Percentiles rank a stretch among this genome's conserved stretches.
Conservation (phyloP, 2,797 vertebrate genomes). For the Eulemur coronatus region DNA sequence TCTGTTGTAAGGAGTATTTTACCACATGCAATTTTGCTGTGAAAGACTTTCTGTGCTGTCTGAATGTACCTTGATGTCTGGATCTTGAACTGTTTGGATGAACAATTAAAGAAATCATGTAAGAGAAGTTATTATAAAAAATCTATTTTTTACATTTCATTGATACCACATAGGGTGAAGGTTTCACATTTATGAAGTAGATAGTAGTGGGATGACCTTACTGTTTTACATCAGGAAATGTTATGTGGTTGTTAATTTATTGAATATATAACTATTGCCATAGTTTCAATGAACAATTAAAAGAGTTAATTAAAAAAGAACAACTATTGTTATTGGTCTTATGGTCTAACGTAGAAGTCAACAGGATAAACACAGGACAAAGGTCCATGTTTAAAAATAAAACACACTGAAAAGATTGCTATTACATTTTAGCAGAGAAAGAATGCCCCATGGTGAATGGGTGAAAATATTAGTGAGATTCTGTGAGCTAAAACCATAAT, state of each 20-base stretch:
- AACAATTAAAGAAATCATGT: neutral
- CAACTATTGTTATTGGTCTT: neutral
- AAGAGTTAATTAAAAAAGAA: neutral
- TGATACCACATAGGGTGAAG: neutral
- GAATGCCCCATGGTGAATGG: neutral
- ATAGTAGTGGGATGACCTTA: neutral
- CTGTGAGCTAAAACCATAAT: neutral
- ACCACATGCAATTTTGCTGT: neutral
- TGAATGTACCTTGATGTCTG: neutral
- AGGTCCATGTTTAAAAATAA: neutral
- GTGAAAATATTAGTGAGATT: neutral
- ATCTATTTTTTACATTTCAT: conserved; percentile 12
- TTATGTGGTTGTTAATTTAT: neutral
- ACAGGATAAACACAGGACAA: neutral
- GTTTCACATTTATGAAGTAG: neutral
- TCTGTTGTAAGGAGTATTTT: neutral
- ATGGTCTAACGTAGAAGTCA: neutral
- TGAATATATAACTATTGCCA: neutral
- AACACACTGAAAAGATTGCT: neutral
- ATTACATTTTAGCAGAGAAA: neutral
- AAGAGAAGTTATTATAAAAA: neutral
- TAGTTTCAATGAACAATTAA: neutral
- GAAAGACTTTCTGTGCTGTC: neutral
- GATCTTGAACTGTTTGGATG: conserved; percentile 6
- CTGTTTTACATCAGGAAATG: neutral